Evolutionary conservation across 2,797 vertebrate genomes (phyloP).

Genomic region (Diceros bicornis): DNA sequence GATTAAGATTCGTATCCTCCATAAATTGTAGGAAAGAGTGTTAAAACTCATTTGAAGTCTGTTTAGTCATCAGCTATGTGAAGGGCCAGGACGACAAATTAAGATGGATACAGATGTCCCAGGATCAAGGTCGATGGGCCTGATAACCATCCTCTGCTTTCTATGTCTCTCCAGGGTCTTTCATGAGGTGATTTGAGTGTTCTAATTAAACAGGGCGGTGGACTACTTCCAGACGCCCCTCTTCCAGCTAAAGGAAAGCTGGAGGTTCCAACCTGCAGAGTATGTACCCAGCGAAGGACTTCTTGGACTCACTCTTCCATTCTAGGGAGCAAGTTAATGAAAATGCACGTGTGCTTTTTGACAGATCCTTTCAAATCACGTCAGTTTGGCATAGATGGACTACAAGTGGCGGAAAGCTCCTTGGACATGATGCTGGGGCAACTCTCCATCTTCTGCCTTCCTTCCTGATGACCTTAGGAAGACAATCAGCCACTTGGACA

Average conservation of each 20-base stretch:
- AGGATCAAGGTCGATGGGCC: slow-evolving; percentile 77
- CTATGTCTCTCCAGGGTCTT: slow-evolving; percentile 76
- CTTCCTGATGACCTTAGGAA: slow-evolving; percentile 29
- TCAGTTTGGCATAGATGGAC: slow-evolving; percentile 35
- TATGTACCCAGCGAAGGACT: neutral
- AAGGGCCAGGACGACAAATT: slow-evolving; percentile 76
- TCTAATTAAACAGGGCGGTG: slow-evolving; percentile 85
- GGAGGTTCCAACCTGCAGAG: slow-evolving; percentile 32
- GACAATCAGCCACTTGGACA: slow-evolving; percentile 40
- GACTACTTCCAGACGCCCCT: slow-evolving; percentile 81
- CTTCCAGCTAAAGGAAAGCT: slow-evolving; percentile 62
- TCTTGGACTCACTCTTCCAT: slow-evolving; percentile 67
- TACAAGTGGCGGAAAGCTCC: neutral
- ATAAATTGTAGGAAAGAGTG: slow-evolving; percentile 71
- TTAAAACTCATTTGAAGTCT: slow-evolving; percentile 73
- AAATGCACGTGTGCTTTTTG: neutral
- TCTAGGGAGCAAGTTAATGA: slow-evolving; percentile 60
- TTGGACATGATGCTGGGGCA: neutral
- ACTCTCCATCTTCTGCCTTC: neutral
- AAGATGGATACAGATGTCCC: slow-evolving; percentile 73
- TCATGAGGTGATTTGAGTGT: slow-evolving; percentile 83
- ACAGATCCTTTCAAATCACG: slow-evolving; percentile 67
- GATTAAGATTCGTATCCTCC: slow-evolving; percentile 25
- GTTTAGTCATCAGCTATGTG: slow-evolving; percentile 51
- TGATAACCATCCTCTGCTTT: slow-evolving; percentile 75